Evolutionary conservation across 1,140 invertebrate genomes (phyloP).

Genomic region (Pseudomyrmex cubaensis): DNA sequence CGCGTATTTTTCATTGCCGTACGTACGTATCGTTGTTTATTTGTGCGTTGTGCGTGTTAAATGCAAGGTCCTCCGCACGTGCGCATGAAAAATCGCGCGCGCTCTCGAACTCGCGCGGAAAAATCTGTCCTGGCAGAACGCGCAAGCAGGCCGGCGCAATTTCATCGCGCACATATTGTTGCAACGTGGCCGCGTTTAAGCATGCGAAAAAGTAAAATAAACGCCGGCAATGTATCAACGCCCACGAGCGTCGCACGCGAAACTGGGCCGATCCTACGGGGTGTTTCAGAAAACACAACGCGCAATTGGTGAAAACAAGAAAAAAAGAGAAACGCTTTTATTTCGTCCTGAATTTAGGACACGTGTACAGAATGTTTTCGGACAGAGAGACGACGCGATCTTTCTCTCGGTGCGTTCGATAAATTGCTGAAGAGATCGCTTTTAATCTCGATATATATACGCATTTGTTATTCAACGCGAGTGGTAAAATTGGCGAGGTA

Average conservation of each 20-base stretch:
- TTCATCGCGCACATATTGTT: constrained; percentile 54
- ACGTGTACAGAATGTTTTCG: neutral
- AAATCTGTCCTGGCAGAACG: constrained; percentile 11
- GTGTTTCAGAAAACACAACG: constrained; percentile 13
- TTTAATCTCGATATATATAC: too few species aligned
- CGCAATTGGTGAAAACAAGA: too few species aligned
- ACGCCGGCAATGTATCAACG: constrained; percentile 52
- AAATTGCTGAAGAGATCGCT: neutral
- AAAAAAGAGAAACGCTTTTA: neutral
- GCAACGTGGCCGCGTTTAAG: constrained; percentile 16
- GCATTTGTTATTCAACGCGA: constrained; percentile 14
- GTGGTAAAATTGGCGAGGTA: neutral
- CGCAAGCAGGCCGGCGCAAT: constrained; percentile 2
- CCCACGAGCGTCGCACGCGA: constrained; percentile 15
- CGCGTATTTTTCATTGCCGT: neutral
- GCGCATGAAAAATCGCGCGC: constrained; percentile 36
- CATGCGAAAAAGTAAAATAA: constrained; percentile 48
- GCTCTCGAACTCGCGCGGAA: neutral
- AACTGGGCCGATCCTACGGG: constrained; percentile 32
- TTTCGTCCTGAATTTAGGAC: neutral
- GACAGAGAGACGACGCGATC: neutral
- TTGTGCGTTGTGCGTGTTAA: neutral
- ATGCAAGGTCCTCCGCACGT: neutral
- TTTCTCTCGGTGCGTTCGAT: neutral
- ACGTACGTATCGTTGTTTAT: neutral